Conservation (phyloP, 2,113 vertebrate species). For the Oplegnathus fasciatus region DNA sequence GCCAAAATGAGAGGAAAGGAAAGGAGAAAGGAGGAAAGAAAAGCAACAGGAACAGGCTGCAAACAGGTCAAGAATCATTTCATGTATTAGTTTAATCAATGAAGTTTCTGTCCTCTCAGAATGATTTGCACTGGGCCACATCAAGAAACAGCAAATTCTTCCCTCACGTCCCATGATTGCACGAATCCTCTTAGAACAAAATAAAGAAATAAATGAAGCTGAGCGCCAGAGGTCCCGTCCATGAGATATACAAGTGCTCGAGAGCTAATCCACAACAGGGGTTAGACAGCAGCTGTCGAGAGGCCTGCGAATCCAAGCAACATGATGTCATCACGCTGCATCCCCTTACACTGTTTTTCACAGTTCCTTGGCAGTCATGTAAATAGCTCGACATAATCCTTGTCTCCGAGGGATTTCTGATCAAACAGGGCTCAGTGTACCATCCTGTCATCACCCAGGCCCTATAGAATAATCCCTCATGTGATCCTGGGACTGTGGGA, state of each 20-base stretch:
- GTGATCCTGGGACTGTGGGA: conserved; percentile 72
- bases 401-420: conserved; percentile 78
- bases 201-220: conserved; percentile 37
- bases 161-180: conserved; percentile 14
- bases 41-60: conserved; percentile 33
- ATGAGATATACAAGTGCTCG: conserved; percentile 52
- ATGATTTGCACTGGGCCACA: background rate
- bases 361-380: conserved; percentile 75
- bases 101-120: background rate
- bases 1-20: too few relatives aligned
- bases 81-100: background rate
- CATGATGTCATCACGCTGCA: conserved; percentile 71
- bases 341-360: conserved; percentile 65
- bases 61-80: background rate
- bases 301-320: conserved; percentile 51
- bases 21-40: background rate
- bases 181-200: conserved; percentile 55
- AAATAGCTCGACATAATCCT: conserved; percentile 83
- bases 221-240: conserved; percentile 53
- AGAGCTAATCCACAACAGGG: conserved; percentile 73
- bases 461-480: conserved; percentile 78
- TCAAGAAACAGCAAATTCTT: background rate
- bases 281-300: conserved; percentile 76
- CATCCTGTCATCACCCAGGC: conserved; percentile 73
- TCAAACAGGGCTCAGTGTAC: conserved; percentile 74